phyloP scores from a whole-genome alignment of 2,888 invertebrate species.

The Glaucopsyche alexis region DNA sequence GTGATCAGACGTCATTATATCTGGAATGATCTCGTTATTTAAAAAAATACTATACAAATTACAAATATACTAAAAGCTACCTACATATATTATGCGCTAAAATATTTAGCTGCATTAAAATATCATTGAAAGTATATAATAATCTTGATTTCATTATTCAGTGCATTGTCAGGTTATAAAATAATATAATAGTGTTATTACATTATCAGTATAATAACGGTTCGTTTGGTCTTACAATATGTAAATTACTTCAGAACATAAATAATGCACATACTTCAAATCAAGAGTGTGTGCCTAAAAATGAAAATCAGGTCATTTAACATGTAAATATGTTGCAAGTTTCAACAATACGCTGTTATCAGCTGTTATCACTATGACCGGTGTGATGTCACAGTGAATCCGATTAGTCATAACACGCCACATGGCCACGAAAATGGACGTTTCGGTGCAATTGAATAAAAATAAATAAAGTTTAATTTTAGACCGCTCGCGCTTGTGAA shows the following conservation, averaged over 20 bases:
- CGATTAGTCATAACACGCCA: conserved; percentile 44
- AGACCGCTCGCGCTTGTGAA: conserved; percentile 23
- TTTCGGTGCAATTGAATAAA: conserved; percentile 38
- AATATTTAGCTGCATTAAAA: neutral
- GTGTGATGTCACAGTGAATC: conserved; percentile 36
- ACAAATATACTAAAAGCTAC: no score
- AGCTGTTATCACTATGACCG: conserved; percentile 31
- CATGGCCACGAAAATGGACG: conserved; percentile 42
- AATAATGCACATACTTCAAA: neutral
- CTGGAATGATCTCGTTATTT: neutral
- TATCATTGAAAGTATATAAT: neutral
- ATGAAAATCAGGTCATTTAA: neutral
- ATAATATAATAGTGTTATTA: neutral
- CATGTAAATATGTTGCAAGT: neutral
- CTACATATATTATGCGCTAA: no score
- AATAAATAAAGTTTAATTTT: conserved; percentile 31
- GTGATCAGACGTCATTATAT: neutral
- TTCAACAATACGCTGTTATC: neutral
- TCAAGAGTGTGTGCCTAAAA: neutral
- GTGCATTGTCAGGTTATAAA: neutral
- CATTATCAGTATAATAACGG: neutral
- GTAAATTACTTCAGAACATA: neutral
- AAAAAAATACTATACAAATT: neutral
- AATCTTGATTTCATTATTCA: neutral
- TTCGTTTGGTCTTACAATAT: neutral